A percentile compares a stretch with the other conserved stretches of the same genome.
These are phyloP conservation scores for Trachymyrmex cornetzi DNA, from an alignment of 1,140 invertebrate genomes.

Conservation along the genomic window DNA sequence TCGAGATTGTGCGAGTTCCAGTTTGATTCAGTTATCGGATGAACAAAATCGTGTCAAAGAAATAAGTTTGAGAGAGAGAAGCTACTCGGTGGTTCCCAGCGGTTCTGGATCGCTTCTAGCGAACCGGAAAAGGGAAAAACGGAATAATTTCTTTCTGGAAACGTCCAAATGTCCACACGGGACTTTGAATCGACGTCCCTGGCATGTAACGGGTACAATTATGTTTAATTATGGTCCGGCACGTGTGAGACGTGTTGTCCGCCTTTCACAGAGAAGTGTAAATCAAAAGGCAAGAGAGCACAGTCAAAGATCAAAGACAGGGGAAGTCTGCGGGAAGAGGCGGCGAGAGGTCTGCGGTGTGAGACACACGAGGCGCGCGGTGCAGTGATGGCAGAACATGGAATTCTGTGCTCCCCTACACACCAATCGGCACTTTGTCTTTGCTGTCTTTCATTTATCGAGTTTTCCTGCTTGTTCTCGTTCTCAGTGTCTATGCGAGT, in stretches of 20 bases:
- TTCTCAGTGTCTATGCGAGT: slow-evolving; percentile 74
- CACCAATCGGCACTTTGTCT: slow-evolving; percentile 75
- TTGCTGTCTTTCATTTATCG: slow-evolving; percentile 71
- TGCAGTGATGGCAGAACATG: slow-evolving; percentile 80
- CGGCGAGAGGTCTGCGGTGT: slow-evolving; percentile 78
- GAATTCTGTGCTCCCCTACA: slow-evolving; percentile 81
- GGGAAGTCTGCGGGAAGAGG: slow-evolving; percentile 74
- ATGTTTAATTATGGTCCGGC: slow-evolving; percentile 57
- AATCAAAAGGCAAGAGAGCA: slow-evolving; percentile 75
- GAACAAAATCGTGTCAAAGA: slow-evolving; percentile 27
- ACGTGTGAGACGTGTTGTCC: slow-evolving; percentile 58
- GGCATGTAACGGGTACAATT: background rate
- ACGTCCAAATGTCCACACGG: background rate
- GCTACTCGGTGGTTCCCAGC: background rate
- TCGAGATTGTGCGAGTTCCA: background rate
- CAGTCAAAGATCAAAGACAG: slow-evolving; percentile 67
- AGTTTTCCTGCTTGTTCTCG: slow-evolving; percentile 67
- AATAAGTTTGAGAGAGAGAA: background rate
- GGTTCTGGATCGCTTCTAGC: background rate
- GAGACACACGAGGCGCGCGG: slow-evolving; percentile 77
- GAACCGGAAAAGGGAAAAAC: background rate
- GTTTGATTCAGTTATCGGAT: background rate
- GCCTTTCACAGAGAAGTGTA: slow-evolving; percentile 66
- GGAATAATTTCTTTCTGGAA: background rate
- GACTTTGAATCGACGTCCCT: slow-evolving; percentile 22